Evolutionary conservation across 2,888 invertebrate species (phyloP), one percentile per base, ranked within the genome.

Genomic region (Neria commutata): DNA sequence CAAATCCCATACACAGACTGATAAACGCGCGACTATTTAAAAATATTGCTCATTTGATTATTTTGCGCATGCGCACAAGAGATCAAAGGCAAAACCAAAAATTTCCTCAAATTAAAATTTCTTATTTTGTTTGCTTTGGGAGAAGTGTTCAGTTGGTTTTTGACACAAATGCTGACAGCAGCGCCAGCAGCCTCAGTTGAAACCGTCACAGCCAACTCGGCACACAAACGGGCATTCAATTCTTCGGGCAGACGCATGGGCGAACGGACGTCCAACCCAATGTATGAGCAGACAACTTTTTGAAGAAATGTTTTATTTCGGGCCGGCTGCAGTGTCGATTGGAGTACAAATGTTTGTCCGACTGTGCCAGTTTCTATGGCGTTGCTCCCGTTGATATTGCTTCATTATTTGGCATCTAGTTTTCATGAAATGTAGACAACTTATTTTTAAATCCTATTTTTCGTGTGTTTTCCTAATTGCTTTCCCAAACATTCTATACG

Each of bases 51-150:
- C 54, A 49, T 65, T 61, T 60, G 53, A 63, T 65, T 67, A 66
- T 69, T 72, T 72, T 67, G 71, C 72, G 72, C 72, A 72, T 72
- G 72, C 72, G 72, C 70, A 67, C 69, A 65, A 71, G 62, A 65
- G 60, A 29, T 63, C 52, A 52, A 52, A 52, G 17, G 17, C 21
- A 21, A 42, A 42, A 42, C 14, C n/a, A n/a, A 37, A 37, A 37
- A 14, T n/a, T n/a, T n/a, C n/a, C n/a, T n/a, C n/a, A n/a, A n/a
- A n/a, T n/a, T n/a, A n/a, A n/a, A n/a, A n/a, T n/a, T n/a, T n/a
- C n/a, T 37, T 19, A 42, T 42, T 42, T n/a, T 42, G 42, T 21
- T 19, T 6, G 19, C 19, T 6, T 42, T 42, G 42, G 14, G 21
- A 21, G 42, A 17, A 42, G 21, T 21, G 37, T 4, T 19, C 3